Base-by-base conservation (phyloP, 2,113 vertebrate genomes). In the Hippocampus barbouri region DNA sequence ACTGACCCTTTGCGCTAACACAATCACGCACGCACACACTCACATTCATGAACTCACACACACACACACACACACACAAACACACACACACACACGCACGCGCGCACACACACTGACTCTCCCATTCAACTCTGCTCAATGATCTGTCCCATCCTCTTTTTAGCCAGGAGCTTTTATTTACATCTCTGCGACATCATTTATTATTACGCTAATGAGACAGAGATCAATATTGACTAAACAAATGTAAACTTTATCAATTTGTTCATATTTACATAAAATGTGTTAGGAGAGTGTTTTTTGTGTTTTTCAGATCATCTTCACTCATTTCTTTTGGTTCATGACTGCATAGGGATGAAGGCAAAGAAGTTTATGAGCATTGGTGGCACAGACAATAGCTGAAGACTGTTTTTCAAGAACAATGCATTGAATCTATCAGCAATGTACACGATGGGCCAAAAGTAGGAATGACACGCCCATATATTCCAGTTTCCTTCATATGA, bases 161-260 rank as follows among this genome's bases (percentile, higher is more conserved):
- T n/a, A n/a, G n/a, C n/a, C n/a, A n/a, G n/a, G 76, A 66, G 67
- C 66, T 82, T 81, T 87, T 38, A 38, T 79, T 79, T 74, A 43
- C 74, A 43, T 71, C 78, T 68, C 66, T 73, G 64, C 83, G 67
- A 69, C 70, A 51, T 69, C 71, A 89, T 90, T 80, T 68, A 87
- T 71, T 74, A 80, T 72, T 51, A 65, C 1, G n/a, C 76, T 89
- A 91, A 90, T 89, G 90, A 87, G 79, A 87, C 86, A 87, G 84
- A 91, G 74, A 65, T 71, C 71, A 78, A 74, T 49, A 71, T 82
- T 60, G 71, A 70, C 72, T 51, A 80, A 63, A 74, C 71, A 61
- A 75, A 45, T 70, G 69, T 73, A 79, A 76, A 76, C 75, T n/a
- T 40, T 21, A 86, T 86, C 79, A 79, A 82, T 70, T 86, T 74